A percentile compares a stretch with the other conserved stretches of the same genome.
phyloP scores from a whole-genome alignment of 2,113 vertebrate species.

The Notothenia rossii region DNA sequence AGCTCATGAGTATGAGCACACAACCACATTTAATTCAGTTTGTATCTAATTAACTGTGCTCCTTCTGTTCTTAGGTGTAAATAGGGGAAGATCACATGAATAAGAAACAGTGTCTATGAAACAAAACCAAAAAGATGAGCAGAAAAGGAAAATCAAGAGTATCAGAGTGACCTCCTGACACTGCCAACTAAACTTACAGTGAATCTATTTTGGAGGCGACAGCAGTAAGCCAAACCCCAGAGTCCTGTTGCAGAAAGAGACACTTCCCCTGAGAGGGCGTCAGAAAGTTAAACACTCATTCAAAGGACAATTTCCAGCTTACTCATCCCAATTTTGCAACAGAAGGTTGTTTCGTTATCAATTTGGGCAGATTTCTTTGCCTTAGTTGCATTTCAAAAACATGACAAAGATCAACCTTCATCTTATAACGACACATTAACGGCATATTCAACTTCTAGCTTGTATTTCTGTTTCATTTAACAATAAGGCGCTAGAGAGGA shows the following conservation, averaged over 20 bases:
- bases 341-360: background rate
- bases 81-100: conserved; percentile 4
- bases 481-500: background rate
- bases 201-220: conserved; percentile 76
- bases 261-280: conserved; percentile 22
- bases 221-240: conserved; percentile 73
- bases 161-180: conserved; percentile 41
- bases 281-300: conserved; percentile 11
- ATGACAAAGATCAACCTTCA: background rate
- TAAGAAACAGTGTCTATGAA: background rate
- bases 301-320: background rate
- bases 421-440: background rate
- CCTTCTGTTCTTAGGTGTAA: conserved; percentile 3
- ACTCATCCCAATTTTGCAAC: background rate
- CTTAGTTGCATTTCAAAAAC: background rate
- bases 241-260: conserved; percentile 74
- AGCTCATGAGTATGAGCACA: conserved; percentile 22
- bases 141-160: background rate
- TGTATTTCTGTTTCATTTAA: background rate
- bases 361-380: background rate
- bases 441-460: background rate
- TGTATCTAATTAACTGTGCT: conserved; percentile 25
- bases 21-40: conserved; percentile 19
- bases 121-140: background rate
- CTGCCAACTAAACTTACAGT: conserved; percentile 68